Conservation (phyloP, 1,140 invertebrate genomes). For the Drosophila chauvacae region DNA sequence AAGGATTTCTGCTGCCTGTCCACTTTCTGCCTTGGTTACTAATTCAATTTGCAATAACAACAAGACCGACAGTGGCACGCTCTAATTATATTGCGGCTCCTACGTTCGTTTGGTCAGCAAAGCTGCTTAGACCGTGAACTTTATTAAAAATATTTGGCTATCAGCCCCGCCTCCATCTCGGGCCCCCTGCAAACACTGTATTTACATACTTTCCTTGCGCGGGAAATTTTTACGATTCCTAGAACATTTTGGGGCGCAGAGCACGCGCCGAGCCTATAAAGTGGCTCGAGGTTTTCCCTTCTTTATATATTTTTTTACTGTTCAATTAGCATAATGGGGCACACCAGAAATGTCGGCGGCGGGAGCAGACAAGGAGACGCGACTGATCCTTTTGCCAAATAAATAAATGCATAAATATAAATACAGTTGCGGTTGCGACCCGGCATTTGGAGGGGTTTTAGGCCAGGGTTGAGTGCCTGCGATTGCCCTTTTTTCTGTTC, state of each 20-base stretch:
- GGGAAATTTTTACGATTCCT: conserved; percentile 73
- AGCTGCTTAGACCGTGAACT: conserved; percentile 72
- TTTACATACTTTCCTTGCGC: conserved; percentile 66
- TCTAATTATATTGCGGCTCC: conserved; percentile 72
- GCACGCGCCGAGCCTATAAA: conserved; percentile 77
- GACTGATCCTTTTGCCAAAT: conserved; percentile 83
- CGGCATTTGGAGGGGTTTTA: neutral
- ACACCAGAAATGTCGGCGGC: conserved; percentile 42
- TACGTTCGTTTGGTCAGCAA: conserved; percentile 64
- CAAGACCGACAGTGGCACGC: conserved; percentile 48
- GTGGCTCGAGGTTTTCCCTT: conserved; percentile 43
- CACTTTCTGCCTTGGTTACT: conserved; percentile 69
- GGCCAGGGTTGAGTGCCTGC: conserved; percentile 15
- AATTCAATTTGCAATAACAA: conserved; percentile 82
- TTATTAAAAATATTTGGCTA: conserved; percentile 82
- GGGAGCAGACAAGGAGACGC: conserved; percentile 42
- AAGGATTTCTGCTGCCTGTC: conserved; percentile 73
- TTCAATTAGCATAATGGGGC: conserved; percentile 84
- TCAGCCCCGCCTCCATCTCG: neutral
- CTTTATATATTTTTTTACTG: conserved; percentile 62
- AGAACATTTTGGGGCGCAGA: conserved; percentile 53
- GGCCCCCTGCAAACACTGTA: conserved; percentile 21
- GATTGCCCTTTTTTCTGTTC: conserved; percentile 26
- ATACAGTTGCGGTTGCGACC: conserved; percentile 55
- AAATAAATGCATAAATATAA: conserved; percentile 82